Evolutionary conservation across 2,888 invertebrate genomes (phyloP).

Genomic region (Caenorhabditis macrosperma): DNA sequence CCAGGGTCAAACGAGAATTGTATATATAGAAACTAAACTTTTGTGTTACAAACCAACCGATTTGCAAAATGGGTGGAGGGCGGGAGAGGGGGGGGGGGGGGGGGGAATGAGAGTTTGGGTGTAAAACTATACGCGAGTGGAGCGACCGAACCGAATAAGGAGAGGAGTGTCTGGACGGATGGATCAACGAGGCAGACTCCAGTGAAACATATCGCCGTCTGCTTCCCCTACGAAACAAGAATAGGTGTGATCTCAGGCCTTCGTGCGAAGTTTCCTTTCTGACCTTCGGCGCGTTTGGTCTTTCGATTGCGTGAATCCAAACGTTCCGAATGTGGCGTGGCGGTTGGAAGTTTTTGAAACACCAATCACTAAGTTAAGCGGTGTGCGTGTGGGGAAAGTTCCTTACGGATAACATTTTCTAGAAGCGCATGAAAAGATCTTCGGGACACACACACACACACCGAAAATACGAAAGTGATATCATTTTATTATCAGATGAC

Average conservation of each 20-base stretch:
- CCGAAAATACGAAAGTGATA: slow-evolving; percentile 1
- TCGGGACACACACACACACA: neutral
- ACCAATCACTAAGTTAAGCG: too few relatives aligned
- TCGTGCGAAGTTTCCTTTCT: slow-evolving; percentile 10
- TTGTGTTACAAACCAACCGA: slow-evolving; percentile 2
- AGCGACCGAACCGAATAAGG: neutral
- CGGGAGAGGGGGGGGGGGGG: neutral
- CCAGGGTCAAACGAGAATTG: slow-evolving; percentile 44
- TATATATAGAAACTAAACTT: slow-evolving; percentile 31
- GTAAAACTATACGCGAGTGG: neutral
- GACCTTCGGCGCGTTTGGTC: slow-evolving; percentile 37
- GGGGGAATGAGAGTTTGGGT: neutral
- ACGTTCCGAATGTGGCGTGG: slow-evolving; percentile 6
- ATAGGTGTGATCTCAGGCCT: slow-evolving; percentile 1
- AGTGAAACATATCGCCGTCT: neutral
- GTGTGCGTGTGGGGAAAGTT: too few relatives aligned
- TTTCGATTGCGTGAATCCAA: slow-evolving; percentile 8
- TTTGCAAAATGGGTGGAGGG: neutral
- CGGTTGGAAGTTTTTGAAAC: neutral
- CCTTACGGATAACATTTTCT: too few relatives aligned
- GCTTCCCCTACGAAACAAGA: neutral
- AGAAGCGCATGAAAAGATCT: neutral
- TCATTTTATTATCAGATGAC: slow-evolving; percentile 1
- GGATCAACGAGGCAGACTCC: slow-evolving; percentile 1
- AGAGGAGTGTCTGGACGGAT: neutral